Evolutionary conservation across 2,113 vertebrate species (phyloP), one percentile per base, ranked within the genome.

Genomic region (Vulpes ferrilata): DNA sequence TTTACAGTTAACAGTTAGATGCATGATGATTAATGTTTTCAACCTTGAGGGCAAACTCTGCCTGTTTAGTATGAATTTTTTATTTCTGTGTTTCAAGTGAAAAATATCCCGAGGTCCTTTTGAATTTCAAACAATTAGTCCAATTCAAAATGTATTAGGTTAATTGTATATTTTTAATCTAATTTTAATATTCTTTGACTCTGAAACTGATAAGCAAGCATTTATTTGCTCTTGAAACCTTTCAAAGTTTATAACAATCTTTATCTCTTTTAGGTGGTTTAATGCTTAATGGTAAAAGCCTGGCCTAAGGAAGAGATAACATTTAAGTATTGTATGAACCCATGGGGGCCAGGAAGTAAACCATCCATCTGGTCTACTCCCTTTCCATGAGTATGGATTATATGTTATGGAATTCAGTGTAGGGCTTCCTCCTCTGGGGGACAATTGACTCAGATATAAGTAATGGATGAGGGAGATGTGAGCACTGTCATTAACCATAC

Each of bases 31-130:
- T 98, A 98, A 98, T 98, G 96, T 95, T 98, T 98, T 97, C 97
- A 97, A 98, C 98, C 97, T 98, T 88, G 93, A 98, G 98, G 98
- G 98, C 97, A 98, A 97, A 97, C 96, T 97, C 94, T 98, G 98
- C 96, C 97, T 98, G 97, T 98, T 98, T 98, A 98, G 97, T 98
- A 98, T 98, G 96, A 98, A 98, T 98, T 98, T 98, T 98, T 98
- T 97, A 98, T 98, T 97, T 96, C 95, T 92, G 93, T 96, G 95
- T 98, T 98, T 98, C 98, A 98, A 98, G 97, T 97, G 96, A 97
- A 98, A 98, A 97, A 97, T 97, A 98, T 98, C 97, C 97, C 88
- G 81, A 88, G 96, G 96, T 96, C 95, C 64, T 97, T 98, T 97
- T 98, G 98, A 97, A 98, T 98, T 98, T 97, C 97, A 97, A 98